A percentile compares a stretch with the other conserved stretches of the same genome.
These are phyloP conservation scores for Dendrolimus kikuchii DNA, from an alignment of 1,140 invertebrate genomes.

Conservation along the genomic window DNA sequence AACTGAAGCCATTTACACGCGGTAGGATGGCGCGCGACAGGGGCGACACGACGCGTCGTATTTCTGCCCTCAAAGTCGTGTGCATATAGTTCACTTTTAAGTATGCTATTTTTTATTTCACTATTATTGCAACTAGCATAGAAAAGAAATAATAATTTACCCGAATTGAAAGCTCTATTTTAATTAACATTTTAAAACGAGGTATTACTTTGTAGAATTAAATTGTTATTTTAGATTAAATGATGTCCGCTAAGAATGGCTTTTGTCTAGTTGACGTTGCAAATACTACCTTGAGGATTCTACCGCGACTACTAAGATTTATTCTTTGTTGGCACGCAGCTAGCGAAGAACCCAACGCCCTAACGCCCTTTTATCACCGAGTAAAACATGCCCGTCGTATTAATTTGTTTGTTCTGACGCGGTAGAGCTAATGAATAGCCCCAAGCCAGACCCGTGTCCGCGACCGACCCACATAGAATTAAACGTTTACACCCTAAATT, in stretches of 20 bases:
- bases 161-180: no score
- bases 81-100: no score
- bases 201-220: no score
- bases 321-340: constrained; percentile 53
- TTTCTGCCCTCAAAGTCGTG: constrained; percentile 14
- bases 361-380: constrained; percentile 63
- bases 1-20: constrained; percentile 69
- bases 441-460: constrained; percentile 52
- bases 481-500: constrained; percentile 57
- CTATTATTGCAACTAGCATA: no score
- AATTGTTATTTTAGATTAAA: no score
- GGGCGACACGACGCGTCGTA: constrained; percentile 12
- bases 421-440: constrained; percentile 65
- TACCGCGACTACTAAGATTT: constrained; percentile 42
- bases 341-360: constrained; percentile 49
- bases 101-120: no score
- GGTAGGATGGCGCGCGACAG: constrained; percentile 21
- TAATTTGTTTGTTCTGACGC: constrained; percentile 70
- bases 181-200: no score
- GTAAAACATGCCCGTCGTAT: constrained; percentile 61
- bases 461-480: constrained; percentile 42
- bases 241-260: no score
- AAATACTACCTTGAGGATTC: background rate
- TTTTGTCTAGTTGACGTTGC: no score
- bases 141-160: no score